These are phyloP conservation scores for Caenorhabditis sp. DNA, from an alignment of 2,888 invertebrate species.

Conservation along the genomic window DNA sequence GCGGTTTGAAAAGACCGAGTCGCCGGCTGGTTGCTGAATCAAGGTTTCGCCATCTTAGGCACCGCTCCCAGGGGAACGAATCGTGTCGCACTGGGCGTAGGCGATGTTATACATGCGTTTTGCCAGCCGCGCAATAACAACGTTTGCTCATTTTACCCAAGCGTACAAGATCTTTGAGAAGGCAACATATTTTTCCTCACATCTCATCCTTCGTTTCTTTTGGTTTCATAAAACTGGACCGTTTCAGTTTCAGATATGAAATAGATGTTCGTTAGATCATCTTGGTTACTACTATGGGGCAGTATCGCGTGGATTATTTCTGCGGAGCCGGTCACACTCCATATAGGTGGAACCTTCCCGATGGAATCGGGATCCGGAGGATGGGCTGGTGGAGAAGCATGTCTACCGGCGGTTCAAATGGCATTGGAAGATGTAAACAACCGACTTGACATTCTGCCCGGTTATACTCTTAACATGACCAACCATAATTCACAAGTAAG, in stretches of 20 bases:
- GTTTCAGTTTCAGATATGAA: conserved; percentile 63
- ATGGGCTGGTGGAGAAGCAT: conserved; percentile 94
- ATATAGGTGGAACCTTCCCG: conserved; percentile 98
- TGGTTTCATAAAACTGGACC: neutral
- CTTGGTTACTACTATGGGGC: conserved; percentile 64
- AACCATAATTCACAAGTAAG: conserved; percentile 81
- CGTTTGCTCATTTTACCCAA: conserved; percentile 55
- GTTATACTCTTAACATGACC: conserved; percentile 79
- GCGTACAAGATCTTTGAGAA: conserved; percentile 41
- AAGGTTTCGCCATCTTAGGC: conserved; percentile 58
- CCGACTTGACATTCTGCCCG: conserved; percentile 76
- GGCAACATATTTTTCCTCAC: conserved; percentile 23
- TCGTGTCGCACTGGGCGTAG: conserved; percentile 53
- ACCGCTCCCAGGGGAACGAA: conserved; percentile 49
- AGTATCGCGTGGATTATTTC: conserved; percentile 46
- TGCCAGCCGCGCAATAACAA: conserved; percentile 62
- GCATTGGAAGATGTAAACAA: conserved; percentile 94
- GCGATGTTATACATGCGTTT: conserved; percentile 61
- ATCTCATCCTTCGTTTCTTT: neutral
- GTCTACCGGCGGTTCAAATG: conserved; percentile 95
- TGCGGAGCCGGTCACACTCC: conserved; percentile 85
- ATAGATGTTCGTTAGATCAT: conserved; percentile 67
- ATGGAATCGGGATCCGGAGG: conserved; percentile 89
- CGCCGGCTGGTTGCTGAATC: conserved; percentile 51
- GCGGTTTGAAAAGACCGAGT: neutral